A percentile compares a stretch with the other conserved stretches of the same genome.
These are phyloP conservation scores for Diarsia mendica DNA, from an alignment of 2,888 invertebrate species.

Conservation along the genomic window DNA sequence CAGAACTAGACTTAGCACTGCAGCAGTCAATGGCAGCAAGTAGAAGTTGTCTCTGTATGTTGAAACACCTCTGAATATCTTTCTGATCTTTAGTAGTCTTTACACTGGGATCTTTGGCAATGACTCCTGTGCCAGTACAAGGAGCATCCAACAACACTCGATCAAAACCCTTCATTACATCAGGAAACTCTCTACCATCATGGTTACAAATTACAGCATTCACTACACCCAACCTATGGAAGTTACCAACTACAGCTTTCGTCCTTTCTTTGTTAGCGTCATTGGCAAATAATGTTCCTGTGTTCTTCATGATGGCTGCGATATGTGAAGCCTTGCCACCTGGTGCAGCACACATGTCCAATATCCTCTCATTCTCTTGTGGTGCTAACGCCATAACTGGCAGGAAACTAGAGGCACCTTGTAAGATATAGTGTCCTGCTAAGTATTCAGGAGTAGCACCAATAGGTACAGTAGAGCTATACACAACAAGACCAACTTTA, in stretches of 20 bases:
- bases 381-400: slow-evolving; percentile 99
- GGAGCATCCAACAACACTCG: slow-evolving; percentile 99
- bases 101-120: slow-evolving; percentile 99
- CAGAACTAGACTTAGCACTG: slow-evolving; percentile 97
- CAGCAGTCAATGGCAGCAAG: slow-evolving; percentile 99
- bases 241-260: slow-evolving; percentile 98
- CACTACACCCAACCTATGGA: slow-evolving; percentile 98
- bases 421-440: slow-evolving; percentile 99
- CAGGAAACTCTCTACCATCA: slow-evolving; percentile 96
- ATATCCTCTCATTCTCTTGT: slow-evolving; percentile 97
- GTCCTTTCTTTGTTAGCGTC: slow-evolving; percentile 97
- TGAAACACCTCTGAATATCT: slow-evolving; percentile 97
- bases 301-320: slow-evolving; percentile 99
- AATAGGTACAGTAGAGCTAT: slow-evolving; percentile 98
- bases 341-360: slow-evolving; percentile 99
- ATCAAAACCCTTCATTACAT: slow-evolving; percentile 97
- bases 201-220: slow-evolving; percentile 97
- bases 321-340: slow-evolving; percentile 99
- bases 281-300: slow-evolving; percentile 98
- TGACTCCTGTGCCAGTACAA: slow-evolving; percentile 99
- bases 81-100: slow-evolving; percentile 97
- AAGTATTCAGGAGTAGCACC: slow-evolving; percentile 99
- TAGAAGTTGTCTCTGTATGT: slow-evolving; percentile 97
- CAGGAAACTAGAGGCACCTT: slow-evolving; percentile 98
- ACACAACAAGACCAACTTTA: slow-evolving; percentile 98